Base-by-base conservation (phyloP, 1,140 invertebrate species). In the Ruditapes philippinarum region DNA sequence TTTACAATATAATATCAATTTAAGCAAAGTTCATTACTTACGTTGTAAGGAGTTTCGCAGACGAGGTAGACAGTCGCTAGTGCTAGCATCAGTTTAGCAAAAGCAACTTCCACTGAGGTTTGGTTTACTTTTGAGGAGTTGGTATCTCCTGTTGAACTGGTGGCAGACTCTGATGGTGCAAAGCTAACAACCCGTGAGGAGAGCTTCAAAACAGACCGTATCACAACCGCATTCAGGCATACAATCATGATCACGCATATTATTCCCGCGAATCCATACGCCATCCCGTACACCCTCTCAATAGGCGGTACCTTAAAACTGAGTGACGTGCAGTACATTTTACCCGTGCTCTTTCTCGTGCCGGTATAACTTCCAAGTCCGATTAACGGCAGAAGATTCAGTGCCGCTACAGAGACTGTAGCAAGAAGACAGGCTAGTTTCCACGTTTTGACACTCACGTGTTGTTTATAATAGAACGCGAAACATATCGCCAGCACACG, bases 391-490 rank as follows among this genome's bases (percentile, higher is more conserved):
- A 88, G 81, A 14, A 65, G 19, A 28, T 51, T 57, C n/a, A 80
- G 45, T 25, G 42, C 17, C 25, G 79, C n/a, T 25, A 70, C 51
- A 14, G 49, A 40, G 9, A 70, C 11, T 19, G 76, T 62, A 12
- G 86, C 57, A 33, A 88, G 49, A 33, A 88, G 11, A 17, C 60
- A 81, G 12, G 5, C 74, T 5, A 88, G 5, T 57, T 88, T 88
- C 86, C 86, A 88, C 17, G 74, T 88, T 3, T 19, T 65, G 11
- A 81, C 62, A n/a, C 79, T 42, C 38, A 88, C 51, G 40, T 45
- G 36, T 0, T 38, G 68, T 31, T 81, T 88, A 74, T 88, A 88
- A 88, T 68, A 80, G 42, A 88, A 88, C 9, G 86, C 76, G 25
- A 36, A 54, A n/a, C 86, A 80, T 54, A 88, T 73, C 4, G 86